A percentile compares a stretch with the other conserved stretches of the same genome.
These are phyloP conservation scores for Gobionotothen gibberifrons DNA, from an alignment of 2,797 vertebrate genomes.

Conservation along the genomic window DNA sequence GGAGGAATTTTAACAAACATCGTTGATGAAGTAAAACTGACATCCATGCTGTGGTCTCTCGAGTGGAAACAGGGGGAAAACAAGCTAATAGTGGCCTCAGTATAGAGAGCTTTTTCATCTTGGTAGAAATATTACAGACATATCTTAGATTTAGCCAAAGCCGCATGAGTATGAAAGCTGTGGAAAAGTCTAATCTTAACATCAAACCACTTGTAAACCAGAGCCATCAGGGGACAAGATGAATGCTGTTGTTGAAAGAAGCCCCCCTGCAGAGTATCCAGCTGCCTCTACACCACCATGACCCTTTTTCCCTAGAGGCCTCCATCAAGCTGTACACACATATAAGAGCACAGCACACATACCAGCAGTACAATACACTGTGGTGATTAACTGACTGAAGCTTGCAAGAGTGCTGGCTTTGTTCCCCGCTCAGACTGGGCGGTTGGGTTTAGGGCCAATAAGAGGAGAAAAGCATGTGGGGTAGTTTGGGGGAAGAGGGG, in stretches of 20 bases:
- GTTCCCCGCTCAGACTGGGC: conserved; percentile 56
- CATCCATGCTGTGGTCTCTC: conserved; percentile 30
- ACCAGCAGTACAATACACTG: conserved; percentile 13
- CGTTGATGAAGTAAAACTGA: conserved; percentile 58
- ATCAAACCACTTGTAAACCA: neutral
- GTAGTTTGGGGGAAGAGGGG: conserved; percentile 4
- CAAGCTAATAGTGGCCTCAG: conserved; percentile 6
- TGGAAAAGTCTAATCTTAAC: neutral
- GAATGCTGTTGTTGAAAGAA: conserved; percentile 33
- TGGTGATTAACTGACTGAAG: conserved; percentile 50
- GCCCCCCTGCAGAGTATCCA: conserved; percentile 51
- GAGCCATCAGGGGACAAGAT: neutral
- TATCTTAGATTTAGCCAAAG: neutral
- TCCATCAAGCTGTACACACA: conserved; percentile 52
- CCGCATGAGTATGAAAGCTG: neutral
- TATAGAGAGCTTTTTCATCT: conserved; percentile 3
- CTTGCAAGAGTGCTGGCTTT: conserved; percentile 74
- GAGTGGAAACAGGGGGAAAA: conserved; percentile 45
- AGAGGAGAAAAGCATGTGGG: conserved; percentile 42
- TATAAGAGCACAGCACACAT: neutral
- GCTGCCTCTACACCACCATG: conserved; percentile 63
- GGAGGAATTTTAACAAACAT: conserved; percentile 72
- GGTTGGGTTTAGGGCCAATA: conserved; percentile 52
- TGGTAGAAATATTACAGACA: neutral
- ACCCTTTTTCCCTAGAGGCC: conserved; percentile 15